Base-by-base conservation (phyloP, 2,113 vertebrate species). In the Entelurus aequoreus region DNA sequence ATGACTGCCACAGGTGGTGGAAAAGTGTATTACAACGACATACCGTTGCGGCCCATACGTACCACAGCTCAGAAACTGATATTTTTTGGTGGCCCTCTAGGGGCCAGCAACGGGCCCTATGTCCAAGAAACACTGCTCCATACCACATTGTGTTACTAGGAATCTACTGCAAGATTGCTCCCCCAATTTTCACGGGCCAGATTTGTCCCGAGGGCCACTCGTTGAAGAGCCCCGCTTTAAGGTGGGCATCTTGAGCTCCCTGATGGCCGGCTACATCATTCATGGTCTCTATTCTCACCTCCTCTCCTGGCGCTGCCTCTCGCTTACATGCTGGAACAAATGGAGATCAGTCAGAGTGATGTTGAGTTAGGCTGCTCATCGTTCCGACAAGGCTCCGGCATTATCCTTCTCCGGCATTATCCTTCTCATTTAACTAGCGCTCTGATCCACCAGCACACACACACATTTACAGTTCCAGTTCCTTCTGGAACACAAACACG, bases 291-390 rank as follows among this genome's bases (percentile, higher is more conserved):
- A 40, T 40, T 35, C 66, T 53, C 16, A 16, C 51, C 19, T 28
- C 51, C 60, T 42, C 3, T 61, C 60, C 62, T 51, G 38, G 8
- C 0, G 49, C 72, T 48, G 40, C 51, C 44, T 71, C 59, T 66
- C 61, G 70, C 63, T 28, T 68, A 68, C 75, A 72, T 21, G 68
- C 57, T 73, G 75, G 78, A 83, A 83, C 83, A 85, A 85, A 85
- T 86, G 80, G 68, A 83, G 80, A 88, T 86, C 79, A 78, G 80
- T 68, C 12, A 12, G 65, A 81, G 79, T 77, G 80, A 88, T 80
- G 78, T 77, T 65, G 74, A 86, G 72, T 79, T 83, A 78, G 81
- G 76, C 80, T 81, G 70, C 66, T 72, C 42, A 66, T 75, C 40
- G 71, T 72, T 77, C 57, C 54, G 63, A 83, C 76, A 83, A 80